These are phyloP conservation scores for Trileptium ribeirensis DNA, from an alignment of 2,888 invertebrate species.

Conservation along the genomic window DNA sequence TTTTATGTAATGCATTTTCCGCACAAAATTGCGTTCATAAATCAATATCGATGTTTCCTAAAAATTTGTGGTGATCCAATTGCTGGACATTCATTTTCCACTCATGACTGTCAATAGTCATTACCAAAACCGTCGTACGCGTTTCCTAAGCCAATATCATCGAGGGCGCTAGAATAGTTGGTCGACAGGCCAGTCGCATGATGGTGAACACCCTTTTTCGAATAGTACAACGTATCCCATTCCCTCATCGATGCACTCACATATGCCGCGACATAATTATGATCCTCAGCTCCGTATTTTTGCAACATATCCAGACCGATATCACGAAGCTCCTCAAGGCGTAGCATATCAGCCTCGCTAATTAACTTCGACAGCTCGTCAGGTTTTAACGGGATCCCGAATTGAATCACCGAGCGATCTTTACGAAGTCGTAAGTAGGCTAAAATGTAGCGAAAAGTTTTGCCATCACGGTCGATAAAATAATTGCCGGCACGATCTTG, in stretches of 20 bases:
- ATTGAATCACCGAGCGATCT: conserved; percentile 45
- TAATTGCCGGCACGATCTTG: conserved; percentile 60
- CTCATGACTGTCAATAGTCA: too few species aligned
- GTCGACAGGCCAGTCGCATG: too few species aligned
- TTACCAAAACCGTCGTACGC: too few species aligned
- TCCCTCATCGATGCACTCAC: background rate
- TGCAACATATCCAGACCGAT: conserved; percentile 25
- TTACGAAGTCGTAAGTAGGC: conserved; percentile 89
- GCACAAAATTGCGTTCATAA: too few species aligned
- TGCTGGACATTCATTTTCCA: too few species aligned
- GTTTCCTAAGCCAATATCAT: too few species aligned
- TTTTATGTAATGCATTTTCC: too few species aligned
- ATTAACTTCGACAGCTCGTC: conserved; percentile 44
- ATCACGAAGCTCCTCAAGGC: conserved; percentile 22
- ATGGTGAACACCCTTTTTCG: background rate
- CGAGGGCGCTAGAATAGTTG: too few species aligned
- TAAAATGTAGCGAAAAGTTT: conserved; percentile 91
- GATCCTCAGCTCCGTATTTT: conserved; percentile 22
- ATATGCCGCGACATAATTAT: conserved; percentile 18
- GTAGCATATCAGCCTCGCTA: conserved; percentile 21
- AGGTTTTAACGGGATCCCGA: conserved; percentile 48
- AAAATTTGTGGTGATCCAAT: too few species aligned
- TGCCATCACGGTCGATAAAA: conserved; percentile 95
- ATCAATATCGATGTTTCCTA: too few species aligned
- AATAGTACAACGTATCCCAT: background rate